phyloP scores from a whole-genome alignment of 2,113 vertebrate genomes.

The Ptilonorhynchus violaceus region DNA sequence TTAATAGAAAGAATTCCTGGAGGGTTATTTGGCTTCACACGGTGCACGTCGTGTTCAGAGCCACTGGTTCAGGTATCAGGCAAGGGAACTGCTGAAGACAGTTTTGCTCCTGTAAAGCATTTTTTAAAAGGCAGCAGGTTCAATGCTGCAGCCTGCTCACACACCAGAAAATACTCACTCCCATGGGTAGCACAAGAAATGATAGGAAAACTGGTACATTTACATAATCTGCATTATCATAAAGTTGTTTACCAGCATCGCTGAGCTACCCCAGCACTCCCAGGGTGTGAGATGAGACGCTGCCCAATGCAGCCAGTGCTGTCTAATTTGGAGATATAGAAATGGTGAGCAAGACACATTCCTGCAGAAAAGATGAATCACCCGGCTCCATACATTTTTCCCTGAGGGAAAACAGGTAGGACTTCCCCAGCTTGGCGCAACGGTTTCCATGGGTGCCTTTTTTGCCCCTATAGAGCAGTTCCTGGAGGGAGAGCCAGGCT shows the following conservation, averaged over 20 bases:
- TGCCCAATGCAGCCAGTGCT: neutral
- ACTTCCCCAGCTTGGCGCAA: neutral
- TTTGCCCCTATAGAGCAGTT: neutral
- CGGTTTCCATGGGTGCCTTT: neutral
- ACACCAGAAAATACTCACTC: neutral
- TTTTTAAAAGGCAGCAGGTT: neutral
- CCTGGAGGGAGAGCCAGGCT: neutral
- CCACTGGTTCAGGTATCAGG: neutral
- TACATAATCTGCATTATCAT: neutral
- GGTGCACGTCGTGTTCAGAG: neutral
- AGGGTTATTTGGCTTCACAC: conserved; percentile 11
- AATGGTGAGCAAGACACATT: neutral
- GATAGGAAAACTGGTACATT: neutral
- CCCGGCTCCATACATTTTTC: neutral
- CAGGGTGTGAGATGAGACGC: neutral
- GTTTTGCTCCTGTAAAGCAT: neutral
- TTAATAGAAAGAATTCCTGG: conserved; percentile 22
- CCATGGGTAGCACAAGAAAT: neutral
- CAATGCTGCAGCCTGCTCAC: neutral
- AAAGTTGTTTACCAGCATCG: neutral
- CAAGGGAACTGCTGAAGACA: neutral
- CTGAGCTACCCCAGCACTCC: neutral
- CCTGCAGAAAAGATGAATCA: neutral
- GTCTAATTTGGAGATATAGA: neutral
- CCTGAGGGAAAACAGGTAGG: neutral